These are phyloP conservation scores for Coptotermes formosanus DNA, from an alignment of 1,140 invertebrate genomes.

Conservation along the genomic window DNA sequence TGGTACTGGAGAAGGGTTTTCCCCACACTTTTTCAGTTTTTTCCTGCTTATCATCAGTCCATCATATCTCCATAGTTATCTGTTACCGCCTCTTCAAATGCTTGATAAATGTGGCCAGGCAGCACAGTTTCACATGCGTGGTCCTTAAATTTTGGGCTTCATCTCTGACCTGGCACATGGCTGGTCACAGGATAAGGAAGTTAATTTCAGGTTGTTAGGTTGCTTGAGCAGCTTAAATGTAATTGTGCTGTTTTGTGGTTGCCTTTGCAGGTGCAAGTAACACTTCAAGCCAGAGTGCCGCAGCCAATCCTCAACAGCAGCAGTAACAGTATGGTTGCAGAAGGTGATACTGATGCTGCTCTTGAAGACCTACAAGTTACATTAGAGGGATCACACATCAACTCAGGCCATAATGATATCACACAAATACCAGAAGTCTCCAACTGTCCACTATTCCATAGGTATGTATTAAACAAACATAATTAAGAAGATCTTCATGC, in stretches of 20 bases:
- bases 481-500: no score
- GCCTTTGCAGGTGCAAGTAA: slow-evolving; percentile 81
- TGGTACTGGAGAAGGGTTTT: no score
- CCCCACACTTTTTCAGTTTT: no score
- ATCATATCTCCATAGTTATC: no score
- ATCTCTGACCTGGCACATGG: no score
- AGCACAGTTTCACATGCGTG: no score
- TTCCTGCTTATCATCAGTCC: no score
- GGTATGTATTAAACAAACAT: slow-evolving; percentile 52
- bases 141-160: no score
- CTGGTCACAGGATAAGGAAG: no score
- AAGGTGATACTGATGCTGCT: slow-evolving; percentile 91
- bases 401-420: slow-evolving; percentile 66
- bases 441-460: slow-evolving; percentile 85
- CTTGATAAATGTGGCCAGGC: no score
- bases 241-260: slow-evolving; percentile 31
- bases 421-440: slow-evolving; percentile 88
- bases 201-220: no score
- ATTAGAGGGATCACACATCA: slow-evolving; percentile 70
- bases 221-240: slow-evolving; percentile 17
- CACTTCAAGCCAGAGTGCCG: slow-evolving; percentile 76
- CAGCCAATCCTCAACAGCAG: slow-evolving; percentile 60
- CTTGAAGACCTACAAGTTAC: slow-evolving; percentile 88
- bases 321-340: slow-evolving; percentile 47
- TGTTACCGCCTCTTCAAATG: no score